phyloP scores from a whole-genome alignment of 2,797 vertebrate species.

The Babyrousa celebensis region DNA sequence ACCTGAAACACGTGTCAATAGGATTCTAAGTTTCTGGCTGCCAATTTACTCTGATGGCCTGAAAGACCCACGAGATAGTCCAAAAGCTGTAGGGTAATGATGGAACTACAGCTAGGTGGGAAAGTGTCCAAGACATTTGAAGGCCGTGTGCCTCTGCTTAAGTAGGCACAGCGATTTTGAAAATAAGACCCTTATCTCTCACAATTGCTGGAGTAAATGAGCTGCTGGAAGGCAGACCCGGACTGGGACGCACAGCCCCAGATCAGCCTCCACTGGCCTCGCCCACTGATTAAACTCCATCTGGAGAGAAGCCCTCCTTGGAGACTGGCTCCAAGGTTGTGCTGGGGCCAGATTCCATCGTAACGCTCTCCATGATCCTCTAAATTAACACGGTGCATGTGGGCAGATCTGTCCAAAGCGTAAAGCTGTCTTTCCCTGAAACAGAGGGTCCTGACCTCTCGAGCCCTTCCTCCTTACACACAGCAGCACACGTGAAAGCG shows the following conservation, averaged over 20 bases:
- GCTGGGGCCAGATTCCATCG: background rate
- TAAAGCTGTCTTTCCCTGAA: background rate
- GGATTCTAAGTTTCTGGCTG: background rate
- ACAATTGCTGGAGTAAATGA: background rate
- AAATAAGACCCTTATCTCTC: background rate
- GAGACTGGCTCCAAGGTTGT: no score
- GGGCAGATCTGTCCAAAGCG: rapidly evolving
- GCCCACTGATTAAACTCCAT: rapidly evolving
- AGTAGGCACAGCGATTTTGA: background rate
- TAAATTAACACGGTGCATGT: rapidly evolving
- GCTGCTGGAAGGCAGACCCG: rapidly evolving
- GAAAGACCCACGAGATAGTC: conserved; percentile 36
- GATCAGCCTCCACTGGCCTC: rapidly evolving
- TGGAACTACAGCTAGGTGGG: background rate
- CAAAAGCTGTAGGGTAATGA: background rate
- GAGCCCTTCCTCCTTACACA: background rate
- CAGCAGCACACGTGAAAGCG: rapidly evolving
- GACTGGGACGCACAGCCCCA: rapidly evolving
- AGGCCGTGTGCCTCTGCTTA: background rate
- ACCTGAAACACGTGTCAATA: conserved; percentile 64
- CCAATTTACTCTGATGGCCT: background rate
- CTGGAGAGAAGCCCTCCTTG: background rate
- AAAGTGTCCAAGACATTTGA: background rate
- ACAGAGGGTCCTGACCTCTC: rapidly evolving
- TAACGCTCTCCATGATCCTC: rapidly evolving